Evolutionary conservation across 1,140 invertebrate genomes (phyloP).

Genomic region (Heliconius hermathena): DNA sequence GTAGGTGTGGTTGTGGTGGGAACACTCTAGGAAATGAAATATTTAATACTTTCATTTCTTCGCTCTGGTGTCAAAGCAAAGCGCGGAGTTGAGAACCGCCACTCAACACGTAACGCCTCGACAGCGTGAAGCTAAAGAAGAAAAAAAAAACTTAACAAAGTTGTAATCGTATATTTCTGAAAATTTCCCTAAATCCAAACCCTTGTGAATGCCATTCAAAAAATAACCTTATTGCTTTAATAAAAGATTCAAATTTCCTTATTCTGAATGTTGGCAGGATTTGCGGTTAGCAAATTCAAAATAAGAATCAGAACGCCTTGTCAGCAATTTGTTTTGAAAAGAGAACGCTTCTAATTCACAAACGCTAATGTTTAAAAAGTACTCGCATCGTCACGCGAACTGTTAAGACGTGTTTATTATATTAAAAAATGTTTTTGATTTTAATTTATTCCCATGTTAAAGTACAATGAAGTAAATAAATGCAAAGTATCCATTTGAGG

Average conservation of each 20-base stretch:
- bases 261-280: neutral
- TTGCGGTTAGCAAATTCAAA: slow-evolving; percentile 67
- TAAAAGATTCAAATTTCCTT: neutral
- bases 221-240: neutral
- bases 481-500: too few relatives aligned
- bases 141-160: neutral
- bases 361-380: slow-evolving; percentile 78
- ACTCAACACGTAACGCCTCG: too few relatives aligned
- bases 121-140: too few relatives aligned
- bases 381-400: slow-evolving; percentile 68
- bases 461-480: too few relatives aligned
- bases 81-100: too few relatives aligned
- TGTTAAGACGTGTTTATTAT: slow-evolving; percentile 22
- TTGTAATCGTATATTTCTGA: neutral
- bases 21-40: too few relatives aligned
- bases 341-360: slow-evolving; percentile 80
- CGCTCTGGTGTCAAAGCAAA: too few relatives aligned
- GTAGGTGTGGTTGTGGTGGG: too few relatives aligned
- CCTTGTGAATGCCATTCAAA: neutral
- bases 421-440: neutral
- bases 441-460: neutral
- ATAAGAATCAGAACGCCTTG: slow-evolving; percentile 72
- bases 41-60: too few relatives aligned
- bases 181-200: neutral
- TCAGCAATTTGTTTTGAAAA: slow-evolving; percentile 81